These are phyloP conservation scores for Dromococcyx pavoninus DNA, from an alignment of 2,797 vertebrate species.

Conservation along the genomic window DNA sequence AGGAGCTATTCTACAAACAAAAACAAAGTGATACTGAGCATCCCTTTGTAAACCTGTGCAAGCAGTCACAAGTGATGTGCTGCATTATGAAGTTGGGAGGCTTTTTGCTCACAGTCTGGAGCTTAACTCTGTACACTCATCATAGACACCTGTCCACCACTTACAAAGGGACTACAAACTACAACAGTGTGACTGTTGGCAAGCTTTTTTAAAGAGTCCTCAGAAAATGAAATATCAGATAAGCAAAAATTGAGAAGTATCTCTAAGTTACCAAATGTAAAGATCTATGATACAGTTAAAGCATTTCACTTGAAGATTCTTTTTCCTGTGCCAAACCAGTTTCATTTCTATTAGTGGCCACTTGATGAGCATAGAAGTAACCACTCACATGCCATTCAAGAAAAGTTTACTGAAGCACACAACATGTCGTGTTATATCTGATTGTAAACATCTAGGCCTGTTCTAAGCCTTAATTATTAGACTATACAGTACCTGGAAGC, in stretches of 20 bases:
- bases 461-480: neutral
- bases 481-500: neutral
- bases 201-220: neutral
- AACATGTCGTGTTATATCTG: neutral
- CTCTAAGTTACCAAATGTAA: neutral
- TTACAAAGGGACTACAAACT: neutral
- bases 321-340: neutral
- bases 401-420: neutral
- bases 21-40: neutral
- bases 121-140: neutral
- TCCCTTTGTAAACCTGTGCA: neutral
- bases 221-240: neutral
- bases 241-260: neutral
- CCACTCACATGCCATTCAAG: neutral
- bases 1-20: neutral
- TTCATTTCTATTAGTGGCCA: neutral
- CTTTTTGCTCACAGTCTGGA: neutral
- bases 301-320: neutral
- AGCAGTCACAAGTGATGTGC: neutral
- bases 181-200: rapidly evolving
- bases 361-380: neutral
- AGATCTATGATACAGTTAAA: neutral
- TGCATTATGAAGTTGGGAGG: neutral
- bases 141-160: neutral
- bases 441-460: neutral